phyloP scores from a whole-genome alignment of 2,797 vertebrate genomes.

The Ceyx erithaca region DNA sequence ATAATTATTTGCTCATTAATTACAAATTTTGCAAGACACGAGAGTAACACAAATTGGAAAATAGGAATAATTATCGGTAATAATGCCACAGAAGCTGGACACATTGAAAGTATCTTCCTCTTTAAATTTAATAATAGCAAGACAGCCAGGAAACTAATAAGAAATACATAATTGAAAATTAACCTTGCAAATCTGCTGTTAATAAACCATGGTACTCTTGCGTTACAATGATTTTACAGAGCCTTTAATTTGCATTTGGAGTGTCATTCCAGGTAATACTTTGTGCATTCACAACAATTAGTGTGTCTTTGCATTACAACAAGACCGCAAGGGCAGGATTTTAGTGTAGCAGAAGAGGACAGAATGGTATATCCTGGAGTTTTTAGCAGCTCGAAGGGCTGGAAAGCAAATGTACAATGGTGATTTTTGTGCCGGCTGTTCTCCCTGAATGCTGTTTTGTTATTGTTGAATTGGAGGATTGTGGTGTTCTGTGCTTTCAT shows the following conservation, averaged over 20 bases:
- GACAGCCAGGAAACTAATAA: constrained; percentile 75
- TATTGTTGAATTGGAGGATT: constrained; percentile 42
- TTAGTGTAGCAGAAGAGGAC: background rate
- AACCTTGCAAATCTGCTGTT: constrained; percentile 76
- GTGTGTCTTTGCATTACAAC: background rate
- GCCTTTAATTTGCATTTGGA: constrained; percentile 66
- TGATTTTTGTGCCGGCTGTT: constrained; percentile 26
- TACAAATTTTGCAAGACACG: constrained; percentile 75
- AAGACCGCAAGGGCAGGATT: background rate
- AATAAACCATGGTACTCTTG: constrained; percentile 67
- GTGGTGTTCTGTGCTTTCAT: background rate
- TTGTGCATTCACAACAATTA: constrained; percentile 47
- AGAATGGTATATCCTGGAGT: background rate
- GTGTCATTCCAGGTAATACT: constrained; percentile 65
- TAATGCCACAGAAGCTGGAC: constrained; percentile 67
- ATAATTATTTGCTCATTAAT: constrained; percentile 80
- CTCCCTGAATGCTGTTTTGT: constrained; percentile 55
- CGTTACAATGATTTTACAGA: constrained; percentile 64
- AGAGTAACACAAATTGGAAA: constrained; percentile 79
- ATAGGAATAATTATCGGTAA: constrained; percentile 77
- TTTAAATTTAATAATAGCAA: constrained; percentile 78
- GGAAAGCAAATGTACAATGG: background rate
- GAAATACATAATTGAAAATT: constrained; percentile 80
- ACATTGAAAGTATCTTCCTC: constrained; percentile 72
- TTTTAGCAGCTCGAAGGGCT: background rate